Evolutionary conservation across 2,113 vertebrate species (phyloP).

Genomic region (Indri indri): DNA sequence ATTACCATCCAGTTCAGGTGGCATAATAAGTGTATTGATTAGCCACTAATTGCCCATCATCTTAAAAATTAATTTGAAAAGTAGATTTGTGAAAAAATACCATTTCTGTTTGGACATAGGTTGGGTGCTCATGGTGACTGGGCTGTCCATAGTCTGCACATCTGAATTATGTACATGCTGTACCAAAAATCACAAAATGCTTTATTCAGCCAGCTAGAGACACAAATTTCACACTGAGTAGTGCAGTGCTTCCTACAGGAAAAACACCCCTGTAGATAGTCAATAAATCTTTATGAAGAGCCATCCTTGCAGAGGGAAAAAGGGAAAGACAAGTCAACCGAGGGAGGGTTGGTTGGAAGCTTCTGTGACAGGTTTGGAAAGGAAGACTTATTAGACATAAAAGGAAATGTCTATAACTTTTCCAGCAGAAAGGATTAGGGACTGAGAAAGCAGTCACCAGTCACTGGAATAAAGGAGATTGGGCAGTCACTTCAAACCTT

Average conservation of each 20-base stretch:
- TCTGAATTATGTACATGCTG: constrained; percentile 13
- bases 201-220: constrained; percentile 19
- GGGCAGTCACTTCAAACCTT: constrained; percentile 12
- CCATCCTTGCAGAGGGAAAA: neutral
- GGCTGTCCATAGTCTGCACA: neutral
- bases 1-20: constrained; percentile 47
- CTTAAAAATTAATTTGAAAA: constrained; percentile 60
- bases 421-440: neutral
- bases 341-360: neutral
- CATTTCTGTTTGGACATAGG: neutral
- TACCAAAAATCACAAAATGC: constrained; percentile 1
- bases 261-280: neutral
- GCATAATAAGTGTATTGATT: constrained; percentile 44
- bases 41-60: neutral
- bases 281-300: constrained; percentile 43
- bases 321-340: neutral
- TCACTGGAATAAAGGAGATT: constrained; percentile 19
- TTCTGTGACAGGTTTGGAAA: neutral
- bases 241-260: neutral
- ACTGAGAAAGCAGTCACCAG: neutral
- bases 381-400: constrained; percentile 3
- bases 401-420: constrained; percentile 2
- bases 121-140: neutral
- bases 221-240: constrained; percentile 1
- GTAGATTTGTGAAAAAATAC: constrained; percentile 7